Evolutionary conservation across 2,888 invertebrate species (phyloP), one percentile per base, ranked within the genome.

Genomic region (Eueremaeus valkanovi): DNA sequence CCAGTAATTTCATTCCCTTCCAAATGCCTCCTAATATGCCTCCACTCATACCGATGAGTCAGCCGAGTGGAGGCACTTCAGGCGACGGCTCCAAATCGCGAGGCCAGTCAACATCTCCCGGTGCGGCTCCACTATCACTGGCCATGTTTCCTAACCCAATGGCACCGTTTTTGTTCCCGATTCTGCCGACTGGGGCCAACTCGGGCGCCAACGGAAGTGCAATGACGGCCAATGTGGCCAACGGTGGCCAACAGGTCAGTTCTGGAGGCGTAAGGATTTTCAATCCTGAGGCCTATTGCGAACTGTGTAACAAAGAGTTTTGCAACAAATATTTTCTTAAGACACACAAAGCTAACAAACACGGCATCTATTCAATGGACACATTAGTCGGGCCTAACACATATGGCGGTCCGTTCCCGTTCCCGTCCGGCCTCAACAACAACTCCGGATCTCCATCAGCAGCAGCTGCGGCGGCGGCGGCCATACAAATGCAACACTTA

Each of bases 301-400:
- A 95, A 83, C 88, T 96, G 77, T 98, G 98, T 87, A 95, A 96
- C 86, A 95, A 96, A 83, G 97, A 97, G 85, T 98, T 98, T 85
- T 97, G 97, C 86, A 96, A 97, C 86, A 96, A 96, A 83, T 96
- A 97, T 85, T 97, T 96, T 84, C 87, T 98, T 33, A 96, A 97
- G 85, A 97, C 97, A 76, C 97, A 98, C 86, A 94, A 95, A 84
- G 95, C 96, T 42, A 96, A 96, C 84, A 96, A 95, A 82, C 97
- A 98, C 84, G 95, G 95, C 36, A 94, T 97, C 79, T 93, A 93
- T 82, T 89, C 89, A 76, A 89, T 86, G 72, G 82, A 82, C 66
- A 76, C 78, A 75, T 45, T 70, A 45, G 70, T 70, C 45, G 70
- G 70, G 8, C 70, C 70, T 18, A 42, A 70, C 21, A 24, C 40